Base-by-base conservation (phyloP, 2,113 vertebrate species). In the Carettochelys insculpta region DNA sequence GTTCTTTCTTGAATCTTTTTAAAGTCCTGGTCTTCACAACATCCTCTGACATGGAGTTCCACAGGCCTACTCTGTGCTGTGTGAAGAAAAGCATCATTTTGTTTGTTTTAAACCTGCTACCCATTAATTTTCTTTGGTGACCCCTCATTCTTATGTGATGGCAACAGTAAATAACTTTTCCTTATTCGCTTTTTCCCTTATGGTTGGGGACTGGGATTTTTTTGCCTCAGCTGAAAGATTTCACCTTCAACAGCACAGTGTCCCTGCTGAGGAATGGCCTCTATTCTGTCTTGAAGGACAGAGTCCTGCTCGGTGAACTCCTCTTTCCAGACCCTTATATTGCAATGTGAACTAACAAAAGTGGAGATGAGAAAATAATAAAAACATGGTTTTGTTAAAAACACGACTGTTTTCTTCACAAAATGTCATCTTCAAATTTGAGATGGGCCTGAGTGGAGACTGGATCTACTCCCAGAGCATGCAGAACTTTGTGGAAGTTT, bases 181-280 rank as follows among this genome's bases (percentile, higher is more conserved):
- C n/a, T n/a, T n/a, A n/a, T n/a, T n/a, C n/a, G n/a, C n/a, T n/a
- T n/a, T n/a, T n/a, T n/a, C n/a, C 48, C 48, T 50, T 50, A 50
- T n/a, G n/a, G 48, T 19, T 11, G 75, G 24, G 22, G 31, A 27
- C 75, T 84, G 43, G 29, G 54, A 34, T 48, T 91, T 71, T n/a
- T n/a, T 16, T 19, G 20, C n/a, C 34, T 65, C 6, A 3, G 22
- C 34, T 61, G 12, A 9, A 31, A 50, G 43, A 52, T 80, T 7
- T 73, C 25, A 17, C 29, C 1, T 0, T 2, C 85, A 65, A 34
- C 13, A 71, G 34, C 48, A 75, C 27, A 8, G 53, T 11, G 8
- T 79, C 8, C 34, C 89, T 92, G 53, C n/a, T 54, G 24, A 53
- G 68, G 56, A n/a, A 77, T 41, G 5, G 2, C 8, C 4, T 54